phyloP scores from a whole-genome alignment of 2,113 vertebrate species.

The Empidonax traillii region DNA sequence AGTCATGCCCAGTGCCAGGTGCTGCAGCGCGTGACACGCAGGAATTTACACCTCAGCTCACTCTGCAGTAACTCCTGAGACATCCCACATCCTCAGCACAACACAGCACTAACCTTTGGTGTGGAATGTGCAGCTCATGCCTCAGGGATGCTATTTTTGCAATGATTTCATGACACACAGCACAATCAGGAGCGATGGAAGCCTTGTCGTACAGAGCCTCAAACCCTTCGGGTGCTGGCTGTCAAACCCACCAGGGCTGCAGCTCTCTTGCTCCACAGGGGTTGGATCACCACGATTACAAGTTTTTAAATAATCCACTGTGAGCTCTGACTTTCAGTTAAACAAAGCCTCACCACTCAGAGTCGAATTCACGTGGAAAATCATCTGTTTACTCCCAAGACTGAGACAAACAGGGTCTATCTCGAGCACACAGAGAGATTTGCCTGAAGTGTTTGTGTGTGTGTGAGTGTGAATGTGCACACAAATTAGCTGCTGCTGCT shows the following conservation, averaged over 20 bases:
- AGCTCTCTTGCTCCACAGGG: background rate
- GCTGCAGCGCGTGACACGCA: background rate
- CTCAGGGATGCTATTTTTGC: background rate
- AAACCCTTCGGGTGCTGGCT: background rate
- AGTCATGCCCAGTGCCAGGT: background rate
- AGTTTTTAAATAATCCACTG: constrained; percentile 17
- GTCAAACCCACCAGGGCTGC: background rate
- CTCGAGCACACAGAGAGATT: constrained; percentile 18
- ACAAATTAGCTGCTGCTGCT: background rate
- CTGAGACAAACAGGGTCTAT: constrained; percentile 33
- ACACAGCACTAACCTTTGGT: background rate
- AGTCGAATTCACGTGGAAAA: background rate
- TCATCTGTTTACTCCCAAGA: background rate
- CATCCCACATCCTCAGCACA: background rate
- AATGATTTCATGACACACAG: background rate
- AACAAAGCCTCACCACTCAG: background rate
- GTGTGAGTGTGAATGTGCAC: background rate
- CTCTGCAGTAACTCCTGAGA: background rate
- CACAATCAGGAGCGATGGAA: background rate
- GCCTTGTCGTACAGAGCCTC: background rate
- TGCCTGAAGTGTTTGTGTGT: constrained; percentile 1
- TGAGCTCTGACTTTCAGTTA: background rate
- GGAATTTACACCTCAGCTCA: background rate
- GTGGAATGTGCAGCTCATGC: background rate
- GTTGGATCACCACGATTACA: background rate